A percentile compares a stretch with the other conserved stretches of the same genome.
Conservation (phyloP, 2,888 invertebrate genomes). For the Pseudanteris insignis region DNA sequence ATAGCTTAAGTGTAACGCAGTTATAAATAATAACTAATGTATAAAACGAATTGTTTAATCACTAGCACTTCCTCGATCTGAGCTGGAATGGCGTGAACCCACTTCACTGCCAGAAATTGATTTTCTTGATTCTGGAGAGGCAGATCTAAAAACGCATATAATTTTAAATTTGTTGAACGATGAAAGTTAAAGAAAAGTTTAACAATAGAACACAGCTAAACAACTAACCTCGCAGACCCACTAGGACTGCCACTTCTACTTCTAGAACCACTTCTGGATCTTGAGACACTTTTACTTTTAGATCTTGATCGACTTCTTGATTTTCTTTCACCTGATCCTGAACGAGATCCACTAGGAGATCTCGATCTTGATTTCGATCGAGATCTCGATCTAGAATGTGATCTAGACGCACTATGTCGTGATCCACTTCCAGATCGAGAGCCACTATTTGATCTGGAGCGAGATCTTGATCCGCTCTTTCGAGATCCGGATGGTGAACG, state of each 20-base stretch:
- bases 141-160: slow-evolving; percentile 57
- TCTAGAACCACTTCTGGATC: slow-evolving; percentile 57
- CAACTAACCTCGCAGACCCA: slow-evolving; percentile 56
- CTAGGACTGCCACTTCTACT: slow-evolving; percentile 56
- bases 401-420: slow-evolving; percentile 58
- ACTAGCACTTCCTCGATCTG: slow-evolving; percentile 50
- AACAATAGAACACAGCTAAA: no score
- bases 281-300: slow-evolving; percentile 51
- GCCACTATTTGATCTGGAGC: slow-evolving; percentile 45
- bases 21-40: slow-evolving; percentile 12
- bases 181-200: no score
- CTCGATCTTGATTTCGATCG: slow-evolving; percentile 59
- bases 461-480: slow-evolving; percentile 61
- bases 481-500: slow-evolving; percentile 54
- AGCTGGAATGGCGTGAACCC: slow-evolving; percentile 56
- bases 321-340: slow-evolving; percentile 52
- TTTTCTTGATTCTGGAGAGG: slow-evolving; percentile 71
- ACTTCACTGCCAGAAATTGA: slow-evolving; percentile 72
- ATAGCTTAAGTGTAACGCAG: no score
- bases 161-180: no score
- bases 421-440: not conserved
- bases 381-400: slow-evolving; percentile 65
- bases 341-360: slow-evolving; percentile 65
- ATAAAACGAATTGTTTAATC: slow-evolving; percentile 32
- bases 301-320: slow-evolving; percentile 48